Evolutionary conservation across 2,888 invertebrate genomes (phyloP), one percentile per base, ranked within the genome.

Genomic region (Ophion costatus): DNA sequence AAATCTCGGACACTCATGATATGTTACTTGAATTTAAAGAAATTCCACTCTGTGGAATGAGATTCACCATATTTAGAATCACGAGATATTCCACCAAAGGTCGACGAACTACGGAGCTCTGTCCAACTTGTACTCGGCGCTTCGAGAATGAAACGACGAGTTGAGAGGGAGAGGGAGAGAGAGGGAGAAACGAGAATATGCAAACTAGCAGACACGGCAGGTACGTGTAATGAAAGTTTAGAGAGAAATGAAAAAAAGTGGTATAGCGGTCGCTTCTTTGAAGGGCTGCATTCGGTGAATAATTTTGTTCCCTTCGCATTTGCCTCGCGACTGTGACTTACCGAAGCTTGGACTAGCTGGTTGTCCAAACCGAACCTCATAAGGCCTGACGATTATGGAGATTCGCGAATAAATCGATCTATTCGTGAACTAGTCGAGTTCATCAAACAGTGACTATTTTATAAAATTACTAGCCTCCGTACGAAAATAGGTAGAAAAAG

Each of bases 101-200:
- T 42, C 45, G 4, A 22, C 22, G 17, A 22, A 67, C 20, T 22
- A 10, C 59, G 20, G 59, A 22, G 10, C 22, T 22, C 38, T n/a
- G 17, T 17, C 10, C 63, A 14, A 24, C 29, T 24, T 24, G 9
- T 14, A 24, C 29, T 24, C 29, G 6, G 14, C 29, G 63, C 24
- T 9, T 29, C 45, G 24, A 45, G 29, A 29, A 45, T 63, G 75
- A 61, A 22, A 20, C 56, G 82, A 57, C 38, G 71, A 59, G 29
- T 10, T 33, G 33, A 63, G 64, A 42, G 33, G 38, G 20, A 78
- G 63, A 70, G 22, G 22, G 56, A 75, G 64, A 45, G 51, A 42
- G n/a, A 38, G 24, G 33, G 33, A 29, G 20, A 24, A 14, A 22
- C 11, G 56, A n/a, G 57, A 33, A 11, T 38, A 22, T 24, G 57